Percentiles rank a stretch among this genome's conserved stretches.
phyloP scores from a whole-genome alignment of 2,888 invertebrate genomes.

The Lymantria dispar region DNA sequence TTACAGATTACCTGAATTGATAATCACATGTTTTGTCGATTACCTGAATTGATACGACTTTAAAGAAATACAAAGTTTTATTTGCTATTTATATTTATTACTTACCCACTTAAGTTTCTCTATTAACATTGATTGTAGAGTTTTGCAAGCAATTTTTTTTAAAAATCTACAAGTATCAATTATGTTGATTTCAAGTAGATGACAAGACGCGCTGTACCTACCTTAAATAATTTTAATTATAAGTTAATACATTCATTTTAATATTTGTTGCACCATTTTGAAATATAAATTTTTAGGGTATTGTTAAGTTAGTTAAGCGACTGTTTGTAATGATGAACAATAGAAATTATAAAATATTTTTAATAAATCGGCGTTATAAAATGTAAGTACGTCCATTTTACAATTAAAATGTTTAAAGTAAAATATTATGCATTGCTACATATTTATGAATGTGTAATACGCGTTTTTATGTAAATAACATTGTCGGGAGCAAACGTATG shows the following conservation, averaged over 20 bases:
- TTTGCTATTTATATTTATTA: too few relatives aligned
- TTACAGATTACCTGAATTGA: too few relatives aligned
- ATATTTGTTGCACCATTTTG: conserved; percentile 35
- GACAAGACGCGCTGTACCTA: conserved; percentile 37
- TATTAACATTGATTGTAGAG: neutral
- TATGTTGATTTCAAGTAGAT: conserved; percentile 31
- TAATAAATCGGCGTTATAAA: conserved; percentile 50
- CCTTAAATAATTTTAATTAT: conserved; percentile 14
- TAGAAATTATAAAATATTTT: conserved; percentile 57
- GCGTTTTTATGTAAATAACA: conserved; percentile 60
- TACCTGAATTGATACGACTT: too few relatives aligned
- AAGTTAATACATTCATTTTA: conserved; percentile 36
- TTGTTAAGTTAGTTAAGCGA: conserved; percentile 72
- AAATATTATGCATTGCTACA: conserved; percentile 61
- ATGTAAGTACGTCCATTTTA: conserved; percentile 71
- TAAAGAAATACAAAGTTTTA: too few relatives aligned
- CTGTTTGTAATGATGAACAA: conserved; percentile 59
- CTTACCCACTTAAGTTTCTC: neutral
- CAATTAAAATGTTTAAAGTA: conserved; percentile 47
- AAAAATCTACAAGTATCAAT: conserved; percentile 38
- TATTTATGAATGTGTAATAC: conserved; percentile 51
- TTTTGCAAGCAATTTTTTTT: conserved; percentile 18
- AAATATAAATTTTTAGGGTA: conserved; percentile 43
- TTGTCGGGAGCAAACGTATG: conserved; percentile 64
- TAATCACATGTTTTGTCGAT: too few relatives aligned